Conservation (phyloP, 1,140 invertebrate species). For the Rhopalosiphum padi region DNA sequence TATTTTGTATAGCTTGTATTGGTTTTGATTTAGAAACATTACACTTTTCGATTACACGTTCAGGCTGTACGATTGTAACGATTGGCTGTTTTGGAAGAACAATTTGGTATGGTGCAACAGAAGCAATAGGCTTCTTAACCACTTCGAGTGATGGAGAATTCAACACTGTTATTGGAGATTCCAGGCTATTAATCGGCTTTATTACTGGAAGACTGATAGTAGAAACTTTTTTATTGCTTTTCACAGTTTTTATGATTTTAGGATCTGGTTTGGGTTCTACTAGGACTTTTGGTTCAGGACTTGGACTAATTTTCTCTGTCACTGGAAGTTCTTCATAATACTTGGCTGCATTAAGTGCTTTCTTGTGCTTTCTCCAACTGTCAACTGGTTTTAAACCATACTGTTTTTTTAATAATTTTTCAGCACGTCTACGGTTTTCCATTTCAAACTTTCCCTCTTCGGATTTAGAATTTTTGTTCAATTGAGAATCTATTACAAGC, state of each 20-base stretch:
- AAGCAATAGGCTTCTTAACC: slow-evolving; percentile 45
- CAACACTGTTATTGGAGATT: slow-evolving; percentile 3
- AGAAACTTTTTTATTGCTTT: slow-evolving; percentile 52
- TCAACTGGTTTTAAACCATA: slow-evolving; percentile 51
- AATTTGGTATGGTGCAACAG: slow-evolving; percentile 52
- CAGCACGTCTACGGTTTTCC: slow-evolving; percentile 48
- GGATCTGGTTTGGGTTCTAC: slow-evolving; percentile 22
- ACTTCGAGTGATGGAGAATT: not conserved
- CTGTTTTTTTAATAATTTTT: slow-evolving; percentile 55
- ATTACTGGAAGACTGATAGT: slow-evolving; percentile 39
- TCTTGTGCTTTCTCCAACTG: slow-evolving; percentile 53
- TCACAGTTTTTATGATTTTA: slow-evolving; percentile 1
- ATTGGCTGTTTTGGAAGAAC: slow-evolving; percentile 49
- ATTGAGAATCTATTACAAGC: slow-evolving; percentile 20
- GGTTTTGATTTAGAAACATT: slow-evolving; percentile 36
- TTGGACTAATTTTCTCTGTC: slow-evolving; percentile 33
- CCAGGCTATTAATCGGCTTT: slow-evolving; percentile 12
- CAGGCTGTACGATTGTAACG: not conserved
- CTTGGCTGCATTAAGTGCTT: slow-evolving; percentile 48
- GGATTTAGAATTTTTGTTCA: slow-evolving; percentile 17
- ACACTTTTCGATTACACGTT: slow-evolving; percentile 25
- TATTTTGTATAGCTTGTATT: not conserved
- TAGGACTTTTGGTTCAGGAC: not conserved
- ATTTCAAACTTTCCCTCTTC: slow-evolving; percentile 50
- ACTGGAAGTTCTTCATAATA: slow-evolving; percentile 44